phyloP scores from a whole-genome alignment of 2,113 vertebrate genomes.

The Poicephalus meyeri region DNA sequence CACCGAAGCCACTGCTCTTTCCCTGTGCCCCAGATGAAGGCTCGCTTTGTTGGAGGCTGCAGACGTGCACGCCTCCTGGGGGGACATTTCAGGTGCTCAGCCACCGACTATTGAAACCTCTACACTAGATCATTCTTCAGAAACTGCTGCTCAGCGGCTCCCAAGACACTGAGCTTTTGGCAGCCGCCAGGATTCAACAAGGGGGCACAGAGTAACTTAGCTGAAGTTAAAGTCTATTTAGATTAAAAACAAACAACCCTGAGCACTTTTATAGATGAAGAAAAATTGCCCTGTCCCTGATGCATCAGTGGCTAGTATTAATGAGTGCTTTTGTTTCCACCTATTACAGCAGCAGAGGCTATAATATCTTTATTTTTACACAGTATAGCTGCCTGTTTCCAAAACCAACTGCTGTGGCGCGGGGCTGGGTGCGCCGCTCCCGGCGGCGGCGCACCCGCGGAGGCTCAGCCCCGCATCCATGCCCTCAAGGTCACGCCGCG shows the following conservation, averaged over 20 bases:
- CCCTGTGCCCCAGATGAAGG: not conserved
- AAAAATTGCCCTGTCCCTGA: constrained; percentile 12
- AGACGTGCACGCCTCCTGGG: not conserved
- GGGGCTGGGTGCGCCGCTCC: not conserved
- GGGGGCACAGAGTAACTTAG: not conserved
- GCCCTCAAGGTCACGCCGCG: constrained; percentile 74
- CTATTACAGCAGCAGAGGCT: constrained; percentile 2
- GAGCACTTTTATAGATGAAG: constrained; percentile 25
- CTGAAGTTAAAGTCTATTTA: constrained; percentile 34
- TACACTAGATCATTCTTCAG: constrained; percentile 21
- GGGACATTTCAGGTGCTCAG: not conserved
- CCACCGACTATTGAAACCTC: not conserved
- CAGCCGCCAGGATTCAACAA: not conserved
- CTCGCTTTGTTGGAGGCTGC: not conserved
- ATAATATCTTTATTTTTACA: constrained; percentile 5
- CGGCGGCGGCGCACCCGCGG: not conserved
- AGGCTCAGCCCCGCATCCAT: not conserved
- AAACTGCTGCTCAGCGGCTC: not conserved
- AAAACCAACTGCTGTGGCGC: constrained; percentile 11
- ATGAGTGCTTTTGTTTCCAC: constrained; percentile 57
- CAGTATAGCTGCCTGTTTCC: not conserved
- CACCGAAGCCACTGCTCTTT: not conserved
- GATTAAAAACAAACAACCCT: constrained; percentile 43
- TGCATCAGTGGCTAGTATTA: constrained; percentile 30
- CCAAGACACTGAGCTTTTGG: not conserved